Evolutionary conservation across 2,113 vertebrate species (phyloP), one percentile per base, ranked within the genome.

Genomic region (Carassius carassius): DNA sequence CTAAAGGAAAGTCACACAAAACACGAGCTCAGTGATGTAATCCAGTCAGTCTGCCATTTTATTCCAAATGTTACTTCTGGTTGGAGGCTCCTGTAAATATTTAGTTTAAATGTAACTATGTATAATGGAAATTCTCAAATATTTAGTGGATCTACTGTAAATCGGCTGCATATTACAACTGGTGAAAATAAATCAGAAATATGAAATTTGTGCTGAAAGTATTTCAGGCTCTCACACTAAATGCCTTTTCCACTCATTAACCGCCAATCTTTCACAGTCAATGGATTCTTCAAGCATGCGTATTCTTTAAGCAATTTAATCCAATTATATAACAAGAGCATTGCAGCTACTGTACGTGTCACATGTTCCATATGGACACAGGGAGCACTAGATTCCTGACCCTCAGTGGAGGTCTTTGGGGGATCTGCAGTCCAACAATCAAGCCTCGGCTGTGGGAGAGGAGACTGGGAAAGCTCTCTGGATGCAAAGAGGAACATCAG

Each of bases 331-430:
- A 49, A 44, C 3, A 44, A 44, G 23, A 81, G n/a, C 10, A 69
- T 5, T 72, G 65, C 67, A 23, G 81, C 51, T 82, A 41, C 49
- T 62, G 76, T 78, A 60, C 54, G 2, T 73, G 67, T 80, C 67
- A 60, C 37, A 85, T 82, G 11, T 62, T 73, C 23, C 29, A 49
- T 25, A 23, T n/a, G 19, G 58, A 80, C 63, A 63, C 17, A 72
- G 14, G 21, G 62, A 73, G 56, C 21, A 62, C 5, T 85, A 16
- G 35, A 9, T 78, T 35, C 62, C 62, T 75, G 78, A 81, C 56
- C 69, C 47, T 23, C 12, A 32, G 10, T 81, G 12, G 70, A 47
- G 32, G 49, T 85, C 83, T 56, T 58, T n/a, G 41, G 76, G 76
- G 25, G 49, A 25, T 23, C 41, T 51, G 19, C 5, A 37, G 32